A percentile compares a stretch with the other conserved stretches of the same genome.
phyloP scores from a whole-genome alignment of 2,113 vertebrate species.

The Saguinus midas region DNA sequence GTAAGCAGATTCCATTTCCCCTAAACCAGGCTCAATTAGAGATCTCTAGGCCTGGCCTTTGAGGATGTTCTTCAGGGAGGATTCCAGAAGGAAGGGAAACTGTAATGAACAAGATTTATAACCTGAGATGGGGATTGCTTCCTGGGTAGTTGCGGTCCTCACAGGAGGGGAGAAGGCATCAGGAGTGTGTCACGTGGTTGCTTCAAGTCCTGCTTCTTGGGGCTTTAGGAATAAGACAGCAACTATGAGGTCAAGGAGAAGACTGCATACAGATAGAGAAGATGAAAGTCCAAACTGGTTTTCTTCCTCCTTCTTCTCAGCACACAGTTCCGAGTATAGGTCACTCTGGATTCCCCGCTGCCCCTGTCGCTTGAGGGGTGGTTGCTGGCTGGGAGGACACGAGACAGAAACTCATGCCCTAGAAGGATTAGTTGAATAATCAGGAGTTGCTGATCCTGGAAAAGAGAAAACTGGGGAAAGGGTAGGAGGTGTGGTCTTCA shows the following conservation, averaged over 20 bases:
- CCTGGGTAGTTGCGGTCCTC: background rate
- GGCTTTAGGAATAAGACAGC: background rate
- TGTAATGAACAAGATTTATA: background rate
- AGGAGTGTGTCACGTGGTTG: background rate
- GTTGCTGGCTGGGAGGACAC: background rate
- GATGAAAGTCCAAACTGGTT: background rate
- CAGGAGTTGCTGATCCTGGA: constrained; percentile 5
- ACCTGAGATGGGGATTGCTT: background rate
- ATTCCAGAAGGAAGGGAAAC: background rate
- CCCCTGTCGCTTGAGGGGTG: background rate
- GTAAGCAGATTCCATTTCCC: constrained; percentile 11
- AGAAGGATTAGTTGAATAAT: background rate
- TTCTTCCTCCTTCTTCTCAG: background rate
- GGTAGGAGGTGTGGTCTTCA: background rate
- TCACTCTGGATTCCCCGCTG: background rate
- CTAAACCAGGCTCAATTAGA: background rate
- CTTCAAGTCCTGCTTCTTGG: background rate
- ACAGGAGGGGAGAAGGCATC: background rate
- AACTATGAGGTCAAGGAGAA: background rate
- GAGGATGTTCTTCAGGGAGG: background rate
- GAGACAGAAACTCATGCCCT: background rate
- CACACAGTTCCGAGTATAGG: background rate
- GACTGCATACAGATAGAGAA: background rate
- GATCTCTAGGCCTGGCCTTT: constrained; percentile 18
- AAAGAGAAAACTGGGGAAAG: constrained; percentile 21